These are phyloP conservation scores for Polyodon spathula DNA, from an alignment of 2,113 vertebrate species.

Conservation along the genomic window DNA sequence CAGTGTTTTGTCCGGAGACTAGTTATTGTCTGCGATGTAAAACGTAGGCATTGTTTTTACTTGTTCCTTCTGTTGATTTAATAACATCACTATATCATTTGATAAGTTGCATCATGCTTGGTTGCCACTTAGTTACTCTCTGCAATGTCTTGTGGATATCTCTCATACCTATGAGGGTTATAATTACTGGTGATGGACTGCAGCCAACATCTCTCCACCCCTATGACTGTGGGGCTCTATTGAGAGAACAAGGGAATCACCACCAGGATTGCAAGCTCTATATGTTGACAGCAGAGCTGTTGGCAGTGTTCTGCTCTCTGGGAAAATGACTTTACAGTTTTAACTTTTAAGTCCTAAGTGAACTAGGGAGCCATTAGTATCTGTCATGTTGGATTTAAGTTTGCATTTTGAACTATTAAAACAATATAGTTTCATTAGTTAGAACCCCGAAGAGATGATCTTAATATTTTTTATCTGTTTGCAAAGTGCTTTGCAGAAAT, in stretches of 20 bases:
- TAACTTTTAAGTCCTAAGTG: neutral
- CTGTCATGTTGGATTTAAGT: neutral
- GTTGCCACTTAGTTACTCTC: too few species aligned
- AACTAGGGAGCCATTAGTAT: neutral
- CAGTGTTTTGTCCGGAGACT: too few species aligned
- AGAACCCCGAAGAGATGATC: neutral
- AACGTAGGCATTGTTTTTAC: too few species aligned
- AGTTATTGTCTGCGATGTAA: too few species aligned
- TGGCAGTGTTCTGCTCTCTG: neutral
- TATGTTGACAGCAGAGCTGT: neutral
- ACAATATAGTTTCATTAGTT: conserved; percentile 2
- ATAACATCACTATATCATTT: too few species aligned
- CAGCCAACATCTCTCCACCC: neutral
- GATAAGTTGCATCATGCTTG: too few species aligned
- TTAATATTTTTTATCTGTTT: neutral
- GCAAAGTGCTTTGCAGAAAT: neutral
- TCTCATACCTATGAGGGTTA: neutral
- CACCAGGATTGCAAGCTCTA: neutral
- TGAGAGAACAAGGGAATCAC: neutral
- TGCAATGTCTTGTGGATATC: neutral
- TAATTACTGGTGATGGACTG: neutral
- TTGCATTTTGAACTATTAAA: conserved; percentile 2
- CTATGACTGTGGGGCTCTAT: neutral
- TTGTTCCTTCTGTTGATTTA: too few species aligned
- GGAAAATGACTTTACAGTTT: neutral